Conservation (phyloP, 2,797 vertebrate genomes). For the Spinus pinus region DNA sequence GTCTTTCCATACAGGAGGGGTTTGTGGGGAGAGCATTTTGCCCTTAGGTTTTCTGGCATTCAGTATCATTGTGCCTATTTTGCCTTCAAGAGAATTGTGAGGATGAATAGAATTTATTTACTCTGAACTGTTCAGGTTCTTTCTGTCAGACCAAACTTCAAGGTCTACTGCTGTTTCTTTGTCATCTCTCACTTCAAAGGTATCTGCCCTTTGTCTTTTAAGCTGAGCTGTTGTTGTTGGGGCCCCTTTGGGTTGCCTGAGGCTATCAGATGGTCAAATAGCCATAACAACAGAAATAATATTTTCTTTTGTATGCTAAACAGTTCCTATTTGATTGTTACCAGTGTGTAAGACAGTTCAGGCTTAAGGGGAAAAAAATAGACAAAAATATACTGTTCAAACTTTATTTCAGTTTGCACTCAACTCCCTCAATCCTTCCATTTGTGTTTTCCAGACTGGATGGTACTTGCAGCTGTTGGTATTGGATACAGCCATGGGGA, state of each 20-base stretch:
- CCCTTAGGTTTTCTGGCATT: neutral
- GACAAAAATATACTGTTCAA: neutral
- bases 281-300: constrained; percentile 38
- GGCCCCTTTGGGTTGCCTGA: neutral
- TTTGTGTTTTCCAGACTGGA: neutral
- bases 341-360: neutral
- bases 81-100: neutral
- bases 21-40: neutral
- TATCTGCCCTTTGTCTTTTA: constrained; percentile 41
- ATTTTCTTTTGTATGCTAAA: constrained; percentile 38
- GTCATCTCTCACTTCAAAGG: constrained; percentile 37
- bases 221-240: constrained; percentile 4
- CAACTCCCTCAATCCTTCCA: neutral
- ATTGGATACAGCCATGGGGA: neutral
- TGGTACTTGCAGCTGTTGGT: neutral
- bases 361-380: neutral
- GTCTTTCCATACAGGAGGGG: neutral
- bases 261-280: constrained; percentile 29
- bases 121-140: neutral
- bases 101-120: neutral
- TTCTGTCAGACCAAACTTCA: neutral
- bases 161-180: neutral
- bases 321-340: neutral
- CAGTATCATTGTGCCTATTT: neutral
- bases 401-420: neutral